These are phyloP conservation scores for Meteorus cinctellus DNA, from an alignment of 2,888 invertebrate genomes.

Conservation along the genomic window DNA sequence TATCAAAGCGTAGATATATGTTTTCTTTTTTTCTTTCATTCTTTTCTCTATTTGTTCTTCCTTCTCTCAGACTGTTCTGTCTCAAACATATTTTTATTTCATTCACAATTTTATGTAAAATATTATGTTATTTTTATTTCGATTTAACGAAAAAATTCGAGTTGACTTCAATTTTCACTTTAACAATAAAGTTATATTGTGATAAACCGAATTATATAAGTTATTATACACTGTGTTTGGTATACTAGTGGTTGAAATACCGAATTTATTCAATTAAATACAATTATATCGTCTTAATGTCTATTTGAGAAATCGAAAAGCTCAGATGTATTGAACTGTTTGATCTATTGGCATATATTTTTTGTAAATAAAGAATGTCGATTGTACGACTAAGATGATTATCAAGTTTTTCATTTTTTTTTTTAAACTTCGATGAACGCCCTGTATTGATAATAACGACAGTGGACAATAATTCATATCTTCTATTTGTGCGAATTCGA, in stretches of 20 bases:
- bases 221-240: slow-evolving; percentile 8
- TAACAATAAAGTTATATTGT: slow-evolving; percentile 5
- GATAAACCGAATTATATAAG: neutral
- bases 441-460: neutral
- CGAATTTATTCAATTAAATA: neutral
- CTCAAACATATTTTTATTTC: neutral
- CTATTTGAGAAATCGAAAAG: neutral
- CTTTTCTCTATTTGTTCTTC: neutral
- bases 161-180: neutral
- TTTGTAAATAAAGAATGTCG: slow-evolving; percentile 55
- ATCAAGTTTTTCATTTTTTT: slow-evolving; percentile 30
- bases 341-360: slow-evolving; percentile 49
- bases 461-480: neutral
- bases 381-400: slow-evolving; percentile 28
- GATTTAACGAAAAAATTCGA: neutral
- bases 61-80: neutral
- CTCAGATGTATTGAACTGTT: slow-evolving; percentile 24
- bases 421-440: slow-evolving; percentile 23
- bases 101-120: slow-evolving; percentile 6
- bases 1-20: neutral
- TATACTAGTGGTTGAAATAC: neutral
- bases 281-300: slow-evolving; percentile 17
- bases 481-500: slow-evolving; percentile 13
- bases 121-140: neutral
- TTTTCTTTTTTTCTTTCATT: neutral